Base-by-base conservation (phyloP, 2,888 invertebrate genomes). In the Drosophila quinaria region DNA sequence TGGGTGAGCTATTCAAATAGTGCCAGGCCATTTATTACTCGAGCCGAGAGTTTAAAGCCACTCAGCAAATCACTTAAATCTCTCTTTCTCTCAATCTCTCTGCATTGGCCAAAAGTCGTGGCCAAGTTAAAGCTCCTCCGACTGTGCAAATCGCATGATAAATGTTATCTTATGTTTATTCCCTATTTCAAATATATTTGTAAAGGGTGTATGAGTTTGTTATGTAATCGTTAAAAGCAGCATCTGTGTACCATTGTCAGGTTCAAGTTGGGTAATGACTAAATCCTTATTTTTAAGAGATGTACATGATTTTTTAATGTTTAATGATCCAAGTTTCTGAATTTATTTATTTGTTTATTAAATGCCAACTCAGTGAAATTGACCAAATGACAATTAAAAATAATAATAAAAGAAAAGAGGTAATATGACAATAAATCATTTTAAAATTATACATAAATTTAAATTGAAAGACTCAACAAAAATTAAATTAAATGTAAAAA, bases 31-130 rank as follows among this genome's bases (percentile, higher is more conserved):
- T 84, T 84, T 87, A 89, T 89, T 76, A 84, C 76, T 64, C 70
- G 39, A 78, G 51, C 59, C 50, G 73, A 87, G 84, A 83, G 75
- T 84, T 84, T 84, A 84, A 84, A 84, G 89, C 78, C 84, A 84
- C 81, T 88, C 87, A 78, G 89, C 83, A 83, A 83, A 88, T 83
- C 83, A 83, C 89, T 84, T 84, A 89, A 84, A 89, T 84, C 89
- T 47, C 58, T 56, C 33, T 44, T 13, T 13, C 33, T 19, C 15
- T 54, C 31, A 4, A 22, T 22, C 5, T 25, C 5, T 25, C 25
- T 25, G 22, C 13, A 64, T 67, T 80, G 78, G 73, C 76, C 84
- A 87, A 81, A 84, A 89, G 89, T 89, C 87, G 87, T 89, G 87
- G 78, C 89, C 63, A 89, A 89, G 63, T 83, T 83, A 89, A 87